Conservation (phyloP, 1,140 invertebrate species). For the Diuraphis noxia region DNA sequence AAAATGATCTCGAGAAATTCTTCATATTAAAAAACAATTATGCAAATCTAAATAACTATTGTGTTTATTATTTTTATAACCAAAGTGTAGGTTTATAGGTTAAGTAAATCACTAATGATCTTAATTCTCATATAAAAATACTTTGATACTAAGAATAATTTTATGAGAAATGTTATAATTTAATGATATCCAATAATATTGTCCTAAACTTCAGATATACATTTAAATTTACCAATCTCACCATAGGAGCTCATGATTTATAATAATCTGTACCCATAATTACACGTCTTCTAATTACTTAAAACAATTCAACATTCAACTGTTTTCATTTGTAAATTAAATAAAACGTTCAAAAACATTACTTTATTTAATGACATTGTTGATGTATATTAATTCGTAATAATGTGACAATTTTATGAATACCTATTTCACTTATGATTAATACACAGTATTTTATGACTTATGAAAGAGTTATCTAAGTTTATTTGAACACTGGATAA, state of each 20-base stretch:
- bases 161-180: neutral
- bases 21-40: neutral
- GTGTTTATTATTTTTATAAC: neutral
- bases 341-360: neutral
- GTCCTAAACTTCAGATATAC: no score
- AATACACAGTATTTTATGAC: neutral
- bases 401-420: no score
- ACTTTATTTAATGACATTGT: neutral
- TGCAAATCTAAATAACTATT: neutral
- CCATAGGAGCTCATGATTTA: no score
- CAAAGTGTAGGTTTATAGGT: neutral
- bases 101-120: no score
- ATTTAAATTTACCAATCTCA: neutral
- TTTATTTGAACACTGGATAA: no score
- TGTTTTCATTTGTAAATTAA: neutral
- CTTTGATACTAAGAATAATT: neutral
- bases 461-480: neutral
- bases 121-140: neutral
- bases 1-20: neutral
- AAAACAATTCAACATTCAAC: no score
- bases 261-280: no score
- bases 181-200: neutral
- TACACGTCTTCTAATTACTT: no score
- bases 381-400: neutral
- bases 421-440: neutral